Evolutionary conservation across 2,888 invertebrate species (phyloP).

Genomic region (Dioctria linearis): DNA sequence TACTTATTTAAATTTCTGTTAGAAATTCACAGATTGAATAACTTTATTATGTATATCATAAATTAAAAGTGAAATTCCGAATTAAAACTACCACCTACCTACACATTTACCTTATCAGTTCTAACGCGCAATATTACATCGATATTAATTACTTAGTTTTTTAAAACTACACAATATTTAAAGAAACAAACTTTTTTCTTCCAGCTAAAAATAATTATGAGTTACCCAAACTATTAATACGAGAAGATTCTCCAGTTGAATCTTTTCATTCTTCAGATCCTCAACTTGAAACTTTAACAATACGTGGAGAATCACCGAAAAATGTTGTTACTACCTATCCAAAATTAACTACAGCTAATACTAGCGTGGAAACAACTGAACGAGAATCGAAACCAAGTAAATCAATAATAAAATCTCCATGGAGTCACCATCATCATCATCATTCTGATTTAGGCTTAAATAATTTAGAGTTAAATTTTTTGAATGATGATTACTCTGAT

Average conservation of each 20-base stretch:
- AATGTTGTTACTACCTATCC: conserved; percentile 57
- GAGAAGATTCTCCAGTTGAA: conserved; percentile 62
- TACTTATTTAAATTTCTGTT: no score
- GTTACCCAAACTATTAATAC: conserved; percentile 60
- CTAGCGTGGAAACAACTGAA: conserved; percentile 43
- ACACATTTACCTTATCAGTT: no score
- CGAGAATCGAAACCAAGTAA: conserved; percentile 51
- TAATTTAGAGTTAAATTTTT: conserved; percentile 60
- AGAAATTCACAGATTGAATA: no score
- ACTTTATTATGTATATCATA: no score
- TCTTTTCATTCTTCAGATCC: conserved; percentile 60
- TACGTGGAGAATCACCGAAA: conserved; percentile 60
- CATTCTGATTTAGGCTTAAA: conserved; percentile 60
- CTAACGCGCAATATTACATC: no score
- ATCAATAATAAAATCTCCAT: conserved; percentile 56
- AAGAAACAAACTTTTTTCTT: conserved; percentile 41
- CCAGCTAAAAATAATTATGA: conserved; percentile 60
- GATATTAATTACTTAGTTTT: background rate
- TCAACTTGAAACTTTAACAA: conserved; percentile 60
- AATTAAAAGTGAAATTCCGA: no score
- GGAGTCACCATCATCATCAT: conserved; percentile 60
- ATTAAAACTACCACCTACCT: no score
- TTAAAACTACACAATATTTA: background rate
- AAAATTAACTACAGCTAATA: conserved; percentile 48
- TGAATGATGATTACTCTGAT: conserved; percentile 59